Evolutionary conservation across 2,113 vertebrate genomes (phyloP).

Genomic region (Telmatochromis sp.): DNA sequence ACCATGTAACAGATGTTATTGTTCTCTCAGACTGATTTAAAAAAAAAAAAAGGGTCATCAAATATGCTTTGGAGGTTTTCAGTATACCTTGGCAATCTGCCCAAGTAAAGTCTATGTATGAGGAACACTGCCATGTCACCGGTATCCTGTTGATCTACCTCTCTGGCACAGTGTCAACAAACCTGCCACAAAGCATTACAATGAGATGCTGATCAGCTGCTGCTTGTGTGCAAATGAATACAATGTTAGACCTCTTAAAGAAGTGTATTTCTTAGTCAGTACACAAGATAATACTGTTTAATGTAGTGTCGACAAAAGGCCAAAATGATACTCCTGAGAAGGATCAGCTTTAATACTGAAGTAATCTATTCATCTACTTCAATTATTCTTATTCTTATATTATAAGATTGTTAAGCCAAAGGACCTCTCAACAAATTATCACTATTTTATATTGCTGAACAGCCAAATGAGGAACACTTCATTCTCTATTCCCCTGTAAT

Average conservation of each 20-base stretch:
- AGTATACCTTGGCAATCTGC: background rate
- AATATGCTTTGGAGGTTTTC: background rate
- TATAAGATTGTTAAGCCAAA: background rate
- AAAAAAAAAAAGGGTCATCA: background rate
- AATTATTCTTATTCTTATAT: background rate
- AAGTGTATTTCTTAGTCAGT: background rate
- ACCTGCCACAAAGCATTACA: background rate
- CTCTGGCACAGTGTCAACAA: background rate
- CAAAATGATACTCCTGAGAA: background rate
- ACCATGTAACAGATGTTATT: background rate
- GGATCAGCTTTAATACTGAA: background rate
- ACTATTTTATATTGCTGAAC: background rate
- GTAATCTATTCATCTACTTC: background rate
- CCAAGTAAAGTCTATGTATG: background rate
- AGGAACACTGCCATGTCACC: background rate
- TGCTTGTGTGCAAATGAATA: background rate
- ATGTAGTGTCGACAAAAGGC: background rate
- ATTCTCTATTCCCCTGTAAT: background rate
- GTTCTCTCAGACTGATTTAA: background rate
- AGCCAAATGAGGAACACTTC: background rate
- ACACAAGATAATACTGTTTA: background rate
- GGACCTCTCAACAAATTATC: background rate
- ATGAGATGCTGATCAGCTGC: background rate
- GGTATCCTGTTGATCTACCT: background rate
- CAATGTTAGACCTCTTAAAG: background rate